Percentiles rank a stretch among this genome's conserved stretches.
Conservation (phyloP, 2,113 vertebrate genomes). For the Lycaon pictus region DNA sequence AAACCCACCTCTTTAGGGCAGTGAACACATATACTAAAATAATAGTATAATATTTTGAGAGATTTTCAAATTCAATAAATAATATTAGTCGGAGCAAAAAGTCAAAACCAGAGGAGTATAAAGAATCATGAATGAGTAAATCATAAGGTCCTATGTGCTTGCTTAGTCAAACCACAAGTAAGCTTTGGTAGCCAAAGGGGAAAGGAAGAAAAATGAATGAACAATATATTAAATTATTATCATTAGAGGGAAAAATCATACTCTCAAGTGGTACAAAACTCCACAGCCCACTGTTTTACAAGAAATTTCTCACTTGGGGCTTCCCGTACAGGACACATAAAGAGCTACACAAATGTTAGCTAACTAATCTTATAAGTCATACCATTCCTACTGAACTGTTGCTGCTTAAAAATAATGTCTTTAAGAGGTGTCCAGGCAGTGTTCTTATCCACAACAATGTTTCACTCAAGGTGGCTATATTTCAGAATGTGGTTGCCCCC, state of each 20-base stretch:
- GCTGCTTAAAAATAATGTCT: not conserved
- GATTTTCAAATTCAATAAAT: slow-evolving; percentile 34
- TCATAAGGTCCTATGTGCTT: not conserved
- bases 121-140: not conserved
- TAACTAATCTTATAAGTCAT: not conserved
- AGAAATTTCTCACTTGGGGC: not conserved
- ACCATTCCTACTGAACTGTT: not conserved
- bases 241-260: not conserved
- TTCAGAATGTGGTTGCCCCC: not conserved
- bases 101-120: not conserved
- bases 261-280: not conserved
- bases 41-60: not conserved
- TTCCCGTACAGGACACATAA: not conserved
- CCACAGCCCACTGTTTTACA: not conserved
- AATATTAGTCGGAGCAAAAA: not conserved
- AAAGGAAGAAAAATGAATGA: not conserved
- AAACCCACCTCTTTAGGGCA: not conserved
- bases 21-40: not conserved
- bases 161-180: not conserved
- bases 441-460: not conserved
- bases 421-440: not conserved
- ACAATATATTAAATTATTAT: not conserved
- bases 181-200: not conserved
- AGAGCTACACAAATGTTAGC: not conserved
- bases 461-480: not conserved